These are phyloP conservation scores for Clarias gariepinus DNA, from an alignment of 2,113 vertebrate genomes.

Conservation along the genomic window DNA sequence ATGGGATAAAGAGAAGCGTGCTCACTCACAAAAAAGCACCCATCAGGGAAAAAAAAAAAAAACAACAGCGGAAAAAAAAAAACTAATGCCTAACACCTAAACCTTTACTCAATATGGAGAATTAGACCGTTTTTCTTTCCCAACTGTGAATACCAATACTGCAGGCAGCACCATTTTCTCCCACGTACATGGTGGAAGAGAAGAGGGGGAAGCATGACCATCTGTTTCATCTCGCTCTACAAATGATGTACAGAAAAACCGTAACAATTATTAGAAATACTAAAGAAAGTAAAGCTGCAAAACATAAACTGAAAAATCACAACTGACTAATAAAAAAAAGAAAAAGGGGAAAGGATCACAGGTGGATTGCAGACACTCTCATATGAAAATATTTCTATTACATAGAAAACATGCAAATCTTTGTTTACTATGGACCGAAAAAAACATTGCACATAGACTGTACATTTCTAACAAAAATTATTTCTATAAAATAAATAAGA, in stretches of 20 bases:
- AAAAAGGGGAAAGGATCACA: neutral
- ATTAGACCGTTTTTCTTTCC: constrained; percentile 52
- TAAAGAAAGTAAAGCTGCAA: constrained; percentile 1
- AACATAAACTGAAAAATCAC: constrained; percentile 3
- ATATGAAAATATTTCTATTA: neutral
- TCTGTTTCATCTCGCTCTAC: constrained; percentile 52
- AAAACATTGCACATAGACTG: too few relatives aligned
- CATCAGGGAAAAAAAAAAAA: constrained; percentile 44
- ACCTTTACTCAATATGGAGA: constrained; percentile 56
- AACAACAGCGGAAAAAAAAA: neutral
- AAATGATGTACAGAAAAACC: constrained; percentile 45
- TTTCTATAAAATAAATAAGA: too few relatives aligned
- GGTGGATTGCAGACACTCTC: neutral
- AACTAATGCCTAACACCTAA: constrained; percentile 58
- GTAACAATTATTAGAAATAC: constrained; percentile 36
- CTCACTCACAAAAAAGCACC: constrained; percentile 51
- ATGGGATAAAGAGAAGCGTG: constrained; percentile 57
- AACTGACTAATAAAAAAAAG: constrained; percentile 5
- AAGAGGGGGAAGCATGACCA: constrained; percentile 48
- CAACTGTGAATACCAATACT: constrained; percentile 54
- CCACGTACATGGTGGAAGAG: constrained; percentile 34
- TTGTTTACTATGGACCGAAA: neutral
- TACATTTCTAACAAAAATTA: too few relatives aligned
- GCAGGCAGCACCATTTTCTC: constrained; percentile 44
- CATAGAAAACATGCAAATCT: neutral